Conservation (phyloP, 2,888 invertebrate genomes). For the Zaprionus obscuricornis region DNA sequence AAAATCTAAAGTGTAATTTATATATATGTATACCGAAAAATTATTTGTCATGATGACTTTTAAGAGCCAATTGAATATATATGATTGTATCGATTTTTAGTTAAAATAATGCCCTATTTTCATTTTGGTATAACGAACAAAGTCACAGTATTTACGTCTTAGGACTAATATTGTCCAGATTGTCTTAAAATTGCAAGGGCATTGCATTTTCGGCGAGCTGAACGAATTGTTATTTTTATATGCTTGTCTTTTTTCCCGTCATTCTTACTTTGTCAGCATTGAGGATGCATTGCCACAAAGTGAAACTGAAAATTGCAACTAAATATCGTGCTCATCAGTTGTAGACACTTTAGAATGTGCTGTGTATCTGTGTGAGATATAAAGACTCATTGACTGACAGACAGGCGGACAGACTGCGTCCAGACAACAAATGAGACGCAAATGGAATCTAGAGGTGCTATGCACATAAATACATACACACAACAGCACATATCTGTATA, state of each 20-base stretch:
- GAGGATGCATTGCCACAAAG: slow-evolving; percentile 50
- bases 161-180: too few relatives aligned
- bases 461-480: slow-evolving; percentile 18
- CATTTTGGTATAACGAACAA: too few relatives aligned
- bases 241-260: slow-evolving; percentile 13
- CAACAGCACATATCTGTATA: neutral
- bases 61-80: too few relatives aligned
- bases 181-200: too few relatives aligned
- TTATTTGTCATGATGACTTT: too few relatives aligned
- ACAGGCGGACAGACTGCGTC: slow-evolving; percentile 21
- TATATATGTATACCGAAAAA: too few relatives aligned
- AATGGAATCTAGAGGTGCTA: slow-evolving; percentile 53
- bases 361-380: slow-evolving; percentile 49
- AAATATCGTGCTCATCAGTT: slow-evolving; percentile 80
- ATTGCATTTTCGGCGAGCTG: too few relatives aligned
- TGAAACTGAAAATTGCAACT: slow-evolving; percentile 75
- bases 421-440: slow-evolving; percentile 59
- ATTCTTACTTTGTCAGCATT: slow-evolving; percentile 40
- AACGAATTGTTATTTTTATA: slow-evolving; percentile 42
- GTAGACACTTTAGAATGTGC: slow-evolving; percentile 80
- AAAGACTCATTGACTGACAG: slow-evolving; percentile 24
- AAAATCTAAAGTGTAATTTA: too few relatives aligned
- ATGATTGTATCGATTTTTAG: too few relatives aligned
- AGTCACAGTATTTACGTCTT: too few relatives aligned
- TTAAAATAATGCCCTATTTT: too few relatives aligned